Conservation (phyloP, 2,797 vertebrate species). For the Brotula barbata region DNA sequence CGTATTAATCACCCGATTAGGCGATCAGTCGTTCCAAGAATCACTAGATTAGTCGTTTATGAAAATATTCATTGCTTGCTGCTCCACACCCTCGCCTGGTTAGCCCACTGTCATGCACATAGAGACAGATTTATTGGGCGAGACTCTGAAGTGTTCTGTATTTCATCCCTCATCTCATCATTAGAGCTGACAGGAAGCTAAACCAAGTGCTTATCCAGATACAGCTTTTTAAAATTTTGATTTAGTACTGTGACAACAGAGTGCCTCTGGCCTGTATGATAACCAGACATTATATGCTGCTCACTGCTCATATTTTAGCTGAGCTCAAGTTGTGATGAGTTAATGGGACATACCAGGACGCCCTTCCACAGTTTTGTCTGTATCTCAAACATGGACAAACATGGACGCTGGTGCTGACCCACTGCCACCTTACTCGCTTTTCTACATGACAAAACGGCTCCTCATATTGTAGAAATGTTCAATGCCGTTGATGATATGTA, state of each 20-base stretch:
- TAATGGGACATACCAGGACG: slow-evolving; percentile 7
- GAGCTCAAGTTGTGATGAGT: slow-evolving; percentile 33
- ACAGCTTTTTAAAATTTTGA: slow-evolving; percentile 46
- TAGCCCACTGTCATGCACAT: slow-evolving; percentile 34
- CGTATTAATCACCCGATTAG: no score
- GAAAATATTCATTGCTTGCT: no score
- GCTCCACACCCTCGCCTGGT: slow-evolving; percentile 31
- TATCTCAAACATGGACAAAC: slow-evolving; percentile 36
- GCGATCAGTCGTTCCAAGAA: no score
- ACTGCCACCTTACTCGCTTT: slow-evolving; percentile 27
- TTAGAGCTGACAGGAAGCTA: slow-evolving; percentile 21
- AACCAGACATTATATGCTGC: slow-evolving; percentile 48
- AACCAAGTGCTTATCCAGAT: slow-evolving; percentile 41
- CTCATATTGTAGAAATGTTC: not conserved
- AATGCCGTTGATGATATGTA: not conserved
- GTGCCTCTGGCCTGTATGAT: slow-evolving; percentile 45
- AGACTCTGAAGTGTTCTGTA: slow-evolving; percentile 26
- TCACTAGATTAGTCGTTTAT: no score
- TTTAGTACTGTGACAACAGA: slow-evolving; percentile 59
- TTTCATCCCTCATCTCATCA: slow-evolving; percentile 32
- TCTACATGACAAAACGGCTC: not conserved
- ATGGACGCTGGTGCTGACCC: slow-evolving; percentile 52
- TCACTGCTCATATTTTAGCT: slow-evolving; percentile 49
- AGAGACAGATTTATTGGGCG: slow-evolving; percentile 38
- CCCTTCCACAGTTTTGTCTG: slow-evolving; percentile 9